A percentile compares a stretch with the other conserved stretches of the same genome.
These are phyloP conservation scores for Bilobella aurantiaca DNA, from an alignment of 1,140 invertebrate genomes.

Conservation along the genomic window DNA sequence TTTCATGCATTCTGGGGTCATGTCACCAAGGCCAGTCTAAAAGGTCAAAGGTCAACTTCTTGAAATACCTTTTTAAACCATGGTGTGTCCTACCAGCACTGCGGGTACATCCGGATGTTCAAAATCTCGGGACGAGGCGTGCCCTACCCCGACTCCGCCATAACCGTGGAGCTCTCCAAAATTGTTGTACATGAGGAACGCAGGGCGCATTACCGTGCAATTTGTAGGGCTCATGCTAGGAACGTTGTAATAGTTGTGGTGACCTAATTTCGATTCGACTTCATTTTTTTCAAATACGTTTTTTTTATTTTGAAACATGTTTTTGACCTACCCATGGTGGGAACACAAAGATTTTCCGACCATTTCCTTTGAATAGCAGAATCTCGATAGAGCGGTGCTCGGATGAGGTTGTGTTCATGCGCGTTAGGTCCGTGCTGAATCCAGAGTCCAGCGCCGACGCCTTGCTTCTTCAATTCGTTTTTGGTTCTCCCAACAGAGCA, in stretches of 20 bases:
- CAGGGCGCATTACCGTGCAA: constrained; percentile 8
- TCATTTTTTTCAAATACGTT: no score
- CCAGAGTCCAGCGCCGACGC: constrained; percentile 9
- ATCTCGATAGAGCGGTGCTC: constrained; percentile 5
- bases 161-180: constrained; percentile 14
- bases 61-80: no score
- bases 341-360: constrained; percentile 18
- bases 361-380: constrained; percentile 11
- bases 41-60: background rate
- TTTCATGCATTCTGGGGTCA: background rate
- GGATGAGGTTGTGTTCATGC: background rate
- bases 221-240: constrained; percentile 3
- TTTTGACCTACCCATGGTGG: constrained; percentile 13
- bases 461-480: constrained; percentile 1
- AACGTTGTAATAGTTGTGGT: constrained; percentile 18
- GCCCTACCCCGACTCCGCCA: constrained; percentile 10
- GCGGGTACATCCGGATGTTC: constrained; percentile 22
- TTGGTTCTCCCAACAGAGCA: constrained; percentile 11
- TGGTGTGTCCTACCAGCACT: constrained; percentile 17
- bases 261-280: background rate
- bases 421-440: constrained; percentile 20
- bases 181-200: constrained; percentile 17
- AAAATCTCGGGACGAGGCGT: background rate
- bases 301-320: background rate
- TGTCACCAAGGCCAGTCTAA: background rate